Base-by-base conservation (phyloP, 2,113 vertebrate genomes). In the Lophotis ruficrista region DNA sequence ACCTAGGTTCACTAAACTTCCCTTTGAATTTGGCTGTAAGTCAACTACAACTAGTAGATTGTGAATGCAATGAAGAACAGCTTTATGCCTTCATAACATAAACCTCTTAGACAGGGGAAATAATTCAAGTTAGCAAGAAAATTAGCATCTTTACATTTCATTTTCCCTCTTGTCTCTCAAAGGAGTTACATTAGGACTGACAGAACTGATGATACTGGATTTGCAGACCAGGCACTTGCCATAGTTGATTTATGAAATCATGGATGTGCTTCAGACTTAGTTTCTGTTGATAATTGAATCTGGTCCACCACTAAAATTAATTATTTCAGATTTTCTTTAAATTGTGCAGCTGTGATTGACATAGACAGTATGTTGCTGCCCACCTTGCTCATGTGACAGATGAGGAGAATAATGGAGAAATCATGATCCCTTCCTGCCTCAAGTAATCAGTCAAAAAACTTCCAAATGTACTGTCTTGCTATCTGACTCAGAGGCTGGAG, bases 41-140 rank as follows among this genome's bases (percentile, higher is more conserved):
- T 93, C 80, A 93, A 13, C 61, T 82, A 88, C 1, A 1, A 70
- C 30, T 68, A 85, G 45, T 91, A 89, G 90, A 89, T 87, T 85
- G 92, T 88, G 87, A 97, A 90, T 92, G 77, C 93, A 95, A 90
- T 89, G 72, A 93, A 92, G 89, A 87, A 38, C 85, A 96, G 72
- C 84, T 96, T n/a, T n/a, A 78, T 83, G 81, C 53, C 75, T 95
- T 94, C 61, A 75, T 76, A 94, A 69, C 64, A 78, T 88, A 94
- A 96, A 93, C 94, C 82, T 96, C 94, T 92, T 83, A 72, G 90
- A 79, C 82, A 81, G 51, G 41, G 58, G 54, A 94, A 97, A 89
- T 77, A 47, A 81, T 71, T 96, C 78, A 94, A 91, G 61, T 66
- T 96, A 93, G 91, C 76, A 65, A 81, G 78, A 95, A 95, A 97